phyloP scores from a whole-genome alignment of 2,888 invertebrate genomes.

The Tipula confusa region DNA sequence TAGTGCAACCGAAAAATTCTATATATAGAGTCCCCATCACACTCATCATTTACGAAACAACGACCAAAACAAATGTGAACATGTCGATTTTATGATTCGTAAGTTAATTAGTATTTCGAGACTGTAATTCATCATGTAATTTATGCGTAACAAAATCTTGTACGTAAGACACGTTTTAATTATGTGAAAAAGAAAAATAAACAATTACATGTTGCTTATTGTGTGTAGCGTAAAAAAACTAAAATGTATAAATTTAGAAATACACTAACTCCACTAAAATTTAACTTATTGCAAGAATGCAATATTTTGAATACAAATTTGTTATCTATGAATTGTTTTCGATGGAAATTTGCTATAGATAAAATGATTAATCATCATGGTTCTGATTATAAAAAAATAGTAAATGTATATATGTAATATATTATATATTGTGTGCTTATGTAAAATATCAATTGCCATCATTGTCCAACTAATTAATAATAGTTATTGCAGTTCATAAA shows the following conservation, averaged over 20 bases:
- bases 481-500: too few relatives aligned
- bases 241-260: background rate
- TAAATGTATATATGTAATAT: too few relatives aligned
- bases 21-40: background rate
- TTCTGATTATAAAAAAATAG: too few relatives aligned
- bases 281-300: background rate
- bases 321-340: background rate
- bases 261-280: background rate
- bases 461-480: too few relatives aligned
- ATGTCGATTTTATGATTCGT: constrained; percentile 3
- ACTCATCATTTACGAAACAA: background rate
- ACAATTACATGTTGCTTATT: background rate
- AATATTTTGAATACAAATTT: background rate
- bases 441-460: too few relatives aligned
- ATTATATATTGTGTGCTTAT: too few relatives aligned
- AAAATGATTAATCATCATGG: background rate
- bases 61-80: background rate
- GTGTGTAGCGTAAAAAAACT: background rate
- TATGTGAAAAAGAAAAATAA: background rate
- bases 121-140: background rate
- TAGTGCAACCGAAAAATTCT: background rate
- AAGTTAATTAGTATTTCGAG: background rate
- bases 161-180: background rate
- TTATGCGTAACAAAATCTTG: background rate
- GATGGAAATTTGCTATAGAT: background rate